These are phyloP conservation scores for Gila robusta DNA, from an alignment of 2,797 vertebrate species.

Conservation along the genomic window DNA sequence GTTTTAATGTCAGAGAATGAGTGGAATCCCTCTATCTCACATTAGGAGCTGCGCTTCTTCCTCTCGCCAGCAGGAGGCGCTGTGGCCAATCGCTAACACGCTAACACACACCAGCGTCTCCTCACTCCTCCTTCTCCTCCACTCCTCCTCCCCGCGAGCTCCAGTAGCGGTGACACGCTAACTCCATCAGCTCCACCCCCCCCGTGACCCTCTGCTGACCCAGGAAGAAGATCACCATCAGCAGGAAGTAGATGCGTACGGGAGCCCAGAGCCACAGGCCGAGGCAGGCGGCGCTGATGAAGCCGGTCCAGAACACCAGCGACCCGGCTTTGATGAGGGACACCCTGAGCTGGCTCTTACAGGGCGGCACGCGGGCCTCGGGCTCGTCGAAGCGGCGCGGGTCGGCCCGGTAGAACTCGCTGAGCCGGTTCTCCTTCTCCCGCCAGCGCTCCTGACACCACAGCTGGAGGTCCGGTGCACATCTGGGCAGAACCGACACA, in stretches of 20 bases:
- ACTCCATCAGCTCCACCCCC: slow-evolving; percentile 92
- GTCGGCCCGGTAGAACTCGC: slow-evolving; percentile 84
- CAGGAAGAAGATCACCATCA: slow-evolving; percentile 80
- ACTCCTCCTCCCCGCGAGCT: slow-evolving; percentile 2
- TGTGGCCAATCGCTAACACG: not conserved
- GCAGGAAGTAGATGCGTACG: slow-evolving; percentile 83
- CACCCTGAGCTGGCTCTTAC: slow-evolving; percentile 93
- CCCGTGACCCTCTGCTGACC: slow-evolving; percentile 88
- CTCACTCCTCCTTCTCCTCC: slow-evolving; percentile 41
- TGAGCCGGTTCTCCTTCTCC: slow-evolving; percentile 91
- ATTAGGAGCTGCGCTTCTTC: slow-evolving; percentile 57
- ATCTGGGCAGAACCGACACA: slow-evolving; percentile 80
- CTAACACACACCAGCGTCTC: not conserved
- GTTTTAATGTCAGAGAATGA: not conserved
- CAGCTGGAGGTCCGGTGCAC: slow-evolving; percentile 82
- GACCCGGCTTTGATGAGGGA: slow-evolving; percentile 86
- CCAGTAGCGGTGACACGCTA: slow-evolving; percentile 86
- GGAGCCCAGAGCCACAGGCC: slow-evolving; percentile 84
- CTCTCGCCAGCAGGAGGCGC: slow-evolving; percentile 65
- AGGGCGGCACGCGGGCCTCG: slow-evolving; percentile 83
- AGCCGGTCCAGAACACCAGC: slow-evolving; percentile 89
- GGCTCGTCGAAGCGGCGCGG: slow-evolving; percentile 81
- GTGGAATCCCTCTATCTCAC: not conserved
- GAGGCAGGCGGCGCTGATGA: slow-evolving; percentile 79
- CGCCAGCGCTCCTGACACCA: slow-evolving; percentile 95